Evolutionary conservation across 2,888 invertebrate genomes (phyloP).

Genomic region (Cosmia trapezina): DNA sequence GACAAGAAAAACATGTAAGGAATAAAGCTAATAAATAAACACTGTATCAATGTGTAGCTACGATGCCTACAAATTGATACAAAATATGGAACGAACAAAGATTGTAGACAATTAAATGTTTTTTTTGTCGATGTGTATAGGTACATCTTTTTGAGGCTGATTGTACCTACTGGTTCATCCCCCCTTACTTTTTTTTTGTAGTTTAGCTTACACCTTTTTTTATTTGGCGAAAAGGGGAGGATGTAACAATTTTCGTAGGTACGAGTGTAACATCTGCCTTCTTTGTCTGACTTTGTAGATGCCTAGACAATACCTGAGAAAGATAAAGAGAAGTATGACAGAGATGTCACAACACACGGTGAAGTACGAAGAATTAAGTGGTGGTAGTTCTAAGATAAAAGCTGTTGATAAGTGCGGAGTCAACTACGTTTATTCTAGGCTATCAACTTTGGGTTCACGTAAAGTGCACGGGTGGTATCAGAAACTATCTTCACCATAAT

Average conservation of each 20-base stretch:
- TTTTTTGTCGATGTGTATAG: not conserved
- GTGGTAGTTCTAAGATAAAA: slow-evolving; percentile 47
- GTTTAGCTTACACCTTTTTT: not conserved
- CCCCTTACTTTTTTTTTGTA: slow-evolving; percentile 23
- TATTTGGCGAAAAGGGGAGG: slow-evolving; percentile 6
- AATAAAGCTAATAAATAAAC: no score
- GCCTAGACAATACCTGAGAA: slow-evolving; percentile 58
- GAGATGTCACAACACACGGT: slow-evolving; percentile 40
- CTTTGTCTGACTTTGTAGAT: slow-evolving; percentile 60
- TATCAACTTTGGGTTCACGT: slow-evolving; percentile 41
- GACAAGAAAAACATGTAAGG: no score
- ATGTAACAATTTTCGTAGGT: slow-evolving; percentile 25
- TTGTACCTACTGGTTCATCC: slow-evolving; percentile 5
- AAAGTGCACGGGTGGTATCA: slow-evolving; percentile 53
- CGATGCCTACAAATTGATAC: not conserved
- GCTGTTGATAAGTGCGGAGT: slow-evolving; percentile 49
- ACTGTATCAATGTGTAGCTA: not conserved
- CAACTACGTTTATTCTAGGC: slow-evolving; percentile 45
- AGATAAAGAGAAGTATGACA: slow-evolving; percentile 41
- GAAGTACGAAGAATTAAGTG: slow-evolving; percentile 52
- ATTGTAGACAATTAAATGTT: not conserved
- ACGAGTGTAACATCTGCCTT: slow-evolving; percentile 32
- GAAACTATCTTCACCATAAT: slow-evolving; percentile 39
- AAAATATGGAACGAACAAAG: not conserved
- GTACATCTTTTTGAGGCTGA: not conserved